phyloP scores from a whole-genome alignment of 30 jellyfish, hydroid and myxozoan genomes.

The Aurelia sp. region DNA sequence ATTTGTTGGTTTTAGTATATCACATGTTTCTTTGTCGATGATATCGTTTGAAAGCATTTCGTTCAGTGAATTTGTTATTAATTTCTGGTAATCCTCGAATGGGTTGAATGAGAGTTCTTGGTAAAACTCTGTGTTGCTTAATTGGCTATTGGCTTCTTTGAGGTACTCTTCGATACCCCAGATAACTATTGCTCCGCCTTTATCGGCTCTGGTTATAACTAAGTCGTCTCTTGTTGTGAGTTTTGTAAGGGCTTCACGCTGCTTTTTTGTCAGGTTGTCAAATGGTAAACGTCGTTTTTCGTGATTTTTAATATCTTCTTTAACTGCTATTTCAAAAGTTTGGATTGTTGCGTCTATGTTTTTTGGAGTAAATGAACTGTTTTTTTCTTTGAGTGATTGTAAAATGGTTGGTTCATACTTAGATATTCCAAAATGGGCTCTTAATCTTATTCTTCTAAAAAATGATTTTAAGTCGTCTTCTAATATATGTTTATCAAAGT shows the following conservation, averaged over 20 bases:
- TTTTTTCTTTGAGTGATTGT: background rate
- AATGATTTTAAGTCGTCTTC: no score
- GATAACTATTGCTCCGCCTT: slow-evolving; percentile 36
- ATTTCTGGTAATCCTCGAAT: no score
- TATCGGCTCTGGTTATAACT: slow-evolving; percentile 18
- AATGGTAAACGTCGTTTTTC: background rate
- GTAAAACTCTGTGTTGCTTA: slow-evolving; percentile 1
- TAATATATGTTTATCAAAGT: no score
- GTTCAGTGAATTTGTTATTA: no score
- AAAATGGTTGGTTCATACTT: no score
- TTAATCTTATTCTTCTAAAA: no score
- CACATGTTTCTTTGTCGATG: no score
- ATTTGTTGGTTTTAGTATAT: background rate
- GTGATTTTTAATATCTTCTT: slow-evolving; percentile 23
- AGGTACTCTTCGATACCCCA: background rate
- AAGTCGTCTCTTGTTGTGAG: slow-evolving; percentile 7
- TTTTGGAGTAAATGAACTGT: slow-evolving; percentile 29
- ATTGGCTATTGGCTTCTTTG: background rate
- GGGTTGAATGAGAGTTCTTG: no score
- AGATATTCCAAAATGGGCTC: no score
- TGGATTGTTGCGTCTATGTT: slow-evolving; percentile 42
- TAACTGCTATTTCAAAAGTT: slow-evolving; percentile 35
- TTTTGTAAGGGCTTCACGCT: slow-evolving; percentile 22
- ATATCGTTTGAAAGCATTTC: no score
- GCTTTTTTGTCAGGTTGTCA: slow-evolving; percentile 11